Percentiles rank a stretch among this genome's conserved stretches.
Conservation (phyloP, 2,113 vertebrate species). For the Cyprinodon brontotheroides region DNA sequence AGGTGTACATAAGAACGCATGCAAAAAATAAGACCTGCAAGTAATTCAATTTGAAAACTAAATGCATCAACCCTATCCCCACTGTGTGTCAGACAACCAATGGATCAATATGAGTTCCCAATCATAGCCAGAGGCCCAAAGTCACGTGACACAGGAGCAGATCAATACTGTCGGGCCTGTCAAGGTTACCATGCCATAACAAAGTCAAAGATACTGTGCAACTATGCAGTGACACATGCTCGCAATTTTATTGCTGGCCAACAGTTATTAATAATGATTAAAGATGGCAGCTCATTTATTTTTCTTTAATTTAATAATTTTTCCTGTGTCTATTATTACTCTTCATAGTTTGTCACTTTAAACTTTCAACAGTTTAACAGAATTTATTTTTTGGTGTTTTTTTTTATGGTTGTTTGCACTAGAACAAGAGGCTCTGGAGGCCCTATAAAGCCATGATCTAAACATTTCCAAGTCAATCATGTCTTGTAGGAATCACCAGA, state of each 20-base stretch:
- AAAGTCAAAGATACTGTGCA: constrained; percentile 33
- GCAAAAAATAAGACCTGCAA: background rate
- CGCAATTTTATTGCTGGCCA: background rate
- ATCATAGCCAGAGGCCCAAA: constrained; percentile 53
- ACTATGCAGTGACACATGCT: background rate
- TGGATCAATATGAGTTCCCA: constrained; percentile 57
- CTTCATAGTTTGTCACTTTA: background rate
- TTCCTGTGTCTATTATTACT: background rate
- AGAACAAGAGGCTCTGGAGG: background rate
- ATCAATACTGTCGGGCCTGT: constrained; percentile 54
- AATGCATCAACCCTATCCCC: constrained; percentile 5
- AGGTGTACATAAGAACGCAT: background rate
- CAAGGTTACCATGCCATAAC: constrained; percentile 49
- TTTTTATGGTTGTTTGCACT: background rate
- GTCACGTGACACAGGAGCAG: constrained; percentile 39
- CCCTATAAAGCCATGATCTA: background rate
- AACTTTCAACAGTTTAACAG: background rate
- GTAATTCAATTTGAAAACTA: constrained; percentile 2
- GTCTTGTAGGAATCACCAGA: background rate
- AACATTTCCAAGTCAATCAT: background rate
- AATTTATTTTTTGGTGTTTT: background rate
- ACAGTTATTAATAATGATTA: background rate
- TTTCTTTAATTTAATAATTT: background rate
- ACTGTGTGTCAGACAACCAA: constrained; percentile 12
- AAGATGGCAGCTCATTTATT: background rate